phyloP scores from a whole-genome alignment of 2,113 vertebrate genomes.

The Emydocephalus ijimae region DNA sequence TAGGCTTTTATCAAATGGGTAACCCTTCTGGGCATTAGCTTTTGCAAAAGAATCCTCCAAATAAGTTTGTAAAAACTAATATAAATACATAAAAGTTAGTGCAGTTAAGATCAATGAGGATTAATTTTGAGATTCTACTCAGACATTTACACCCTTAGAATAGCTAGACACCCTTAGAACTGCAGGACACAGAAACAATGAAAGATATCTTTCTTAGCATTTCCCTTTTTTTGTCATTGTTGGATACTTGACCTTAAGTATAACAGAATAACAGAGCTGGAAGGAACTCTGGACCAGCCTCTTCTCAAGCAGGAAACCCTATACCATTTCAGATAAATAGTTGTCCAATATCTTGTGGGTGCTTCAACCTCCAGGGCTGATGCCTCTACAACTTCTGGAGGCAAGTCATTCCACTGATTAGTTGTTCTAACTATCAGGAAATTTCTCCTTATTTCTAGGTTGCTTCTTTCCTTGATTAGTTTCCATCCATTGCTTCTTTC shows the following conservation, averaged over 20 bases:
- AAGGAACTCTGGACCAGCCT: neutral
- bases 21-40: neutral
- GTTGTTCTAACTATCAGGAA: neutral
- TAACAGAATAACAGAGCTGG: neutral
- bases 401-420: neutral
- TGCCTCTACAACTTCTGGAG: neutral
- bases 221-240: neutral
- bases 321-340: neutral
- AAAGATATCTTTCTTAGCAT: neutral
- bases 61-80: neutral
- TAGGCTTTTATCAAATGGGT: neutral
- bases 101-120: neutral
- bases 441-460: neutral
- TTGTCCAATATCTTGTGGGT: neutral
- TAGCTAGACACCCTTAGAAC: neutral
- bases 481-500: neutral
- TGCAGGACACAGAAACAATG: neutral
- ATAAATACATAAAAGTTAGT: neutral
- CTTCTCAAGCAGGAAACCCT: neutral
- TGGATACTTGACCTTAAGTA: conserved; percentile 6
- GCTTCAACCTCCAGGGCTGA: neutral
- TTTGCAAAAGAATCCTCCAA: neutral
- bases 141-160: neutral
- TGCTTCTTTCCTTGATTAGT: neutral
- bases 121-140: neutral